Conservation (phyloP, 2,888 invertebrate genomes). For the Apamea anceps region DNA sequence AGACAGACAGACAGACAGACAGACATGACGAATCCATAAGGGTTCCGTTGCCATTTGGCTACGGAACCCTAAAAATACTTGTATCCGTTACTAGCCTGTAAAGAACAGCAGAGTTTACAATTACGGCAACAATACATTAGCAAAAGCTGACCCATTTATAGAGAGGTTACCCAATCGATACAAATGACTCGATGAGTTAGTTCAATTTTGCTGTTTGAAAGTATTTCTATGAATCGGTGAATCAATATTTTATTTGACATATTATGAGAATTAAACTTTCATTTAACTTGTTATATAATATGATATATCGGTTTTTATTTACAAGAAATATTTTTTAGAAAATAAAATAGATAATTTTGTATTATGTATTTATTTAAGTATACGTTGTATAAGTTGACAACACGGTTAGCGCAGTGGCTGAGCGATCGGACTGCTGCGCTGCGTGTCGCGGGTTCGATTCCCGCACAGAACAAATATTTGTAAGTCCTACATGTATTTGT, state of each 20-base stretch:
- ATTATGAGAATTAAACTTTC: background rate
- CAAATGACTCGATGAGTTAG: conserved; percentile 5
- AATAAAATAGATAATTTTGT: background rate
- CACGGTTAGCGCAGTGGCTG: too few relatives aligned
- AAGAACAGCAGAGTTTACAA: conserved; percentile 10
- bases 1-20: too few relatives aligned
- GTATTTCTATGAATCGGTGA: background rate
- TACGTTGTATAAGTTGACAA: too few relatives aligned
- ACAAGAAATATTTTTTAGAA: too few relatives aligned
- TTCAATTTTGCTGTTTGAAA: conserved; percentile 1
- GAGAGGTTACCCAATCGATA: conserved; percentile 30
- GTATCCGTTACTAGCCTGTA: background rate
- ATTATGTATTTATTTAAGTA: too few relatives aligned
- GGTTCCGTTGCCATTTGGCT: too few relatives aligned
- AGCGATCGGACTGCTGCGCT: too few relatives aligned
- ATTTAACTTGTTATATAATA: background rate
- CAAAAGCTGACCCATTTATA: conserved; percentile 27
- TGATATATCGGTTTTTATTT: background rate
- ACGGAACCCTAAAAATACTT: too few relatives aligned
- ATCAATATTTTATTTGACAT: background rate
- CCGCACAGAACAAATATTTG: too few relatives aligned
- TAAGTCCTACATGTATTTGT: too few relatives aligned
- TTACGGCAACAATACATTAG: conserved; percentile 23
- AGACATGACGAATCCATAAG: too few relatives aligned
- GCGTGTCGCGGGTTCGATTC: too few relatives aligned